A percentile compares a stretch with the other conserved stretches of the same genome.
phyloP scores from a whole-genome alignment of 2,888 invertebrate species.

The Sacculina carcini region DNA sequence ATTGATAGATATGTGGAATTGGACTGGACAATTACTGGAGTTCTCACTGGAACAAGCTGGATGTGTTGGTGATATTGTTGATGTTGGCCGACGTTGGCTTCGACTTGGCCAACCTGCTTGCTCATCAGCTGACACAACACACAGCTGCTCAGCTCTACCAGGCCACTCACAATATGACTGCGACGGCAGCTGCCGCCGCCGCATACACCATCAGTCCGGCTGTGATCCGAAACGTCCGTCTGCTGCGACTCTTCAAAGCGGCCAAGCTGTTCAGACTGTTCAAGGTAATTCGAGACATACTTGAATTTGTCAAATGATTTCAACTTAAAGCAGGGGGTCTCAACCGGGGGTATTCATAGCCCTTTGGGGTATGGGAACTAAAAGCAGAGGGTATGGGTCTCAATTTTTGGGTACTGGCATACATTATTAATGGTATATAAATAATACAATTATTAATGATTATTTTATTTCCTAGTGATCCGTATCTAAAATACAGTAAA shows the following conservation, averaged over 20 bases:
- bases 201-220: neutral
- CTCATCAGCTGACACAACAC: too few relatives aligned
- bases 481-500: too few relatives aligned
- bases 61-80: constrained; percentile 27
- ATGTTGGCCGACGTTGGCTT: constrained; percentile 23
- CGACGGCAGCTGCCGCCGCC: too few relatives aligned
- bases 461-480: too few relatives aligned
- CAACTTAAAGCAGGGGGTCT: too few relatives aligned
- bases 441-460: neutral
- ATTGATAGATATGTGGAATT: constrained; percentile 16
- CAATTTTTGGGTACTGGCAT: too few relatives aligned
- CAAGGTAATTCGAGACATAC: constrained; percentile 1
- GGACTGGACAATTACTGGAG: constrained; percentile 23
- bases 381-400: too few relatives aligned
- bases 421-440: too few relatives aligned
- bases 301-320: constrained; percentile 1
- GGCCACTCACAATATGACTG: too few relatives aligned
- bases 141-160: too few relatives aligned
- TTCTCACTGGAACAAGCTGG: constrained; percentile 31
- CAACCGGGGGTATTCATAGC: too few relatives aligned
- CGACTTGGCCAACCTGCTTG: constrained; percentile 8
- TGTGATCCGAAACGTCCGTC: constrained; percentile 17
- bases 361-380: too few relatives aligned
- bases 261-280: constrained; percentile 24
- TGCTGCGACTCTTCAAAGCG: constrained; percentile 24